Percentiles rank a stretch among this genome's conserved stretches.
phyloP scores from a whole-genome alignment of 2,888 invertebrate species.

The Hydrotaea cyrtoneurina region DNA sequence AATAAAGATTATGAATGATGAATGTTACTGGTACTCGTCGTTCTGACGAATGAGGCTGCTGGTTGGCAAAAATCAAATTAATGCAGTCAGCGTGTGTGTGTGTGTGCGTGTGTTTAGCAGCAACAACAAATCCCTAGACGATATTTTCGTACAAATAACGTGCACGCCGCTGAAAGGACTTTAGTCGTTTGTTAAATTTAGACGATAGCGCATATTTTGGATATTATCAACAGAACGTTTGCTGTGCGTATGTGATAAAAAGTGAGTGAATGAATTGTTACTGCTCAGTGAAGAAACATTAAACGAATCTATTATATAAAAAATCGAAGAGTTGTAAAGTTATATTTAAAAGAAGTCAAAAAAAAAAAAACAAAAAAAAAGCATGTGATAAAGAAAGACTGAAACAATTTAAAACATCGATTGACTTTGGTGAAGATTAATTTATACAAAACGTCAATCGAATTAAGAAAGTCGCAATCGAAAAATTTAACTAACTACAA shows the following conservation, averaged over 20 bases:
- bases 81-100: not conserved
- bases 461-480: too few species aligned
- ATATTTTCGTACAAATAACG: conserved; percentile 14
- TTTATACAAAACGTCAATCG: too few species aligned
- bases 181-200: conserved; percentile 33
- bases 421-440: too few species aligned
- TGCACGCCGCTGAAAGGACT: conserved; percentile 17
- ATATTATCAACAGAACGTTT: not conserved
- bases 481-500: too few species aligned
- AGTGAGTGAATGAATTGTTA: conserved; percentile 6
- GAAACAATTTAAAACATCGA: too few species aligned
- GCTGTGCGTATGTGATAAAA: not conserved
- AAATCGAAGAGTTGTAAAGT: too few species aligned
- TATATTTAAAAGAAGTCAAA: too few species aligned
- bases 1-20: conserved; percentile 33
- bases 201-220: conserved; percentile 10
- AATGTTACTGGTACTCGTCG: not conserved
- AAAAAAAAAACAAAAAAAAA: too few species aligned
- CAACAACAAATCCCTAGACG: conserved; percentile 24
- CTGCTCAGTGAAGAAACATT: too few species aligned
- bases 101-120: not conserved
- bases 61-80: conserved; percentile 26
- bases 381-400: too few species aligned
- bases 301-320: too few species aligned
- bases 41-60: not conserved